Percentiles rank a stretch among this genome's conserved stretches.
Conservation (phyloP, 2,113 vertebrate genomes). For the Triplophysa siluroides region DNA sequence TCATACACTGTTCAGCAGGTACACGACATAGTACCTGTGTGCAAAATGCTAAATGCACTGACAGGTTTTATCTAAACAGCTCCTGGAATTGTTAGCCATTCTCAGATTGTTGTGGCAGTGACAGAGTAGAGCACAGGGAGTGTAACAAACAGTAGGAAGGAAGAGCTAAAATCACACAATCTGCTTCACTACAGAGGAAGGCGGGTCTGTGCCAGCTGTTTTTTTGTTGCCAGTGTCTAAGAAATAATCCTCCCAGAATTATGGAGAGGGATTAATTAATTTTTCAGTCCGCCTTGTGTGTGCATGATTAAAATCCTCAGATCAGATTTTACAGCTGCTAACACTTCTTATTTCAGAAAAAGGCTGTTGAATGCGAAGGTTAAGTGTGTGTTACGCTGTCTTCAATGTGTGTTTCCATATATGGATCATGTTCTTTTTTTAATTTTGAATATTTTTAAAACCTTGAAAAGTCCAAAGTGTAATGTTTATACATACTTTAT, state of each 20-base stretch:
- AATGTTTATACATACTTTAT: too few relatives aligned
- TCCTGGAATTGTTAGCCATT: conserved; percentile 20
- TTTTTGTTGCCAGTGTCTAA: conserved; percentile 16
- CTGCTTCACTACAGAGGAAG: conserved; percentile 14
- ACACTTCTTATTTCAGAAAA: conserved; percentile 13
- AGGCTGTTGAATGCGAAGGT: neutral
- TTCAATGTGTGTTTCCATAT: neutral
- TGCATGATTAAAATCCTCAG: conserved; percentile 21
- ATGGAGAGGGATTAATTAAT: conserved; percentile 34
- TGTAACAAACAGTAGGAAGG: conserved; percentile 2
- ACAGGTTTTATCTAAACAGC: conserved; percentile 15
- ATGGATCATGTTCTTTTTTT: neutral
- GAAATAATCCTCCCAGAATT: conserved; percentile 19
- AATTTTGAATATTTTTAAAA: neutral
- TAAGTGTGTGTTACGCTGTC: neutral
- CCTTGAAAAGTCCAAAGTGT: too few relatives aligned
- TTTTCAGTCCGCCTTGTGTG: conserved; percentile 19
- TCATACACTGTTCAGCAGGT: too few relatives aligned
- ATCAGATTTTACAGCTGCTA: conserved; percentile 24
- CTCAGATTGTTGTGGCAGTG: conserved; percentile 9
- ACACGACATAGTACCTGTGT: neutral
- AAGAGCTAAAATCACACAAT: conserved; percentile 18
- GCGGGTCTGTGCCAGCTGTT: conserved; percentile 29
- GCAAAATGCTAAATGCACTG: neutral
- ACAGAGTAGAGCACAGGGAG: conserved; percentile 6